Percentiles rank a stretch among this genome's conserved stretches.
Evolutionary conservation across 2,888 invertebrate species (phyloP).

Genomic region (Leptinotarsa tumamoca): DNA sequence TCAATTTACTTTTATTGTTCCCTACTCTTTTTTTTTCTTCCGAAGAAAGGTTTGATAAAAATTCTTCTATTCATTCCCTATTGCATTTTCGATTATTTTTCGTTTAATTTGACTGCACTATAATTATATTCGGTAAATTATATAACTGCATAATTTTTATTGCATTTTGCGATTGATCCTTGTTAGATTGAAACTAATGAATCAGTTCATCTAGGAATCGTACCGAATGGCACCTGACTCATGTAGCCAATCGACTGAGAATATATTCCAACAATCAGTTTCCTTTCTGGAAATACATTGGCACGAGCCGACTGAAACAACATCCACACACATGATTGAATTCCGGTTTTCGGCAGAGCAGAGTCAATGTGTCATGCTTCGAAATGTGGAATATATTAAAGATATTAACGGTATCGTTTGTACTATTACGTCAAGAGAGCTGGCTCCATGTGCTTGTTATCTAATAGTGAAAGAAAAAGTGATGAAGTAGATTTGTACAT

Average conservation of each 20-base stretch:
- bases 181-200: background rate
- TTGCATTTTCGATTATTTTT: no score
- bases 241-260: background rate
- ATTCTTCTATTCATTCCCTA: no score
- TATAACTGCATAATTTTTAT: no score
- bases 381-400: conserved; percentile 47
- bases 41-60: no score
- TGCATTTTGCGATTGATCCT: background rate
- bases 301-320: background rate
- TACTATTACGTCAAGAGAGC: conserved; percentile 38
- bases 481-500: conserved; percentile 32
- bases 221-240: background rate
- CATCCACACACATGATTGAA: background rate
- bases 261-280: background rate
- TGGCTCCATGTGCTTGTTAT: conserved; percentile 34
- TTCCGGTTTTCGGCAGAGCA: background rate
- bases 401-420: conserved; percentile 59
- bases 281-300: background rate
- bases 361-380: background rate
- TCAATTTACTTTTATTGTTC: no score
- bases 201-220: background rate
- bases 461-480: conserved; percentile 46
- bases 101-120: no score
- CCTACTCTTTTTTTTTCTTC: no score
- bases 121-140: no score